These are phyloP conservation scores for Callorhinus ursinus DNA, from an alignment of 2,113 vertebrate species.

Conservation along the genomic window DNA sequence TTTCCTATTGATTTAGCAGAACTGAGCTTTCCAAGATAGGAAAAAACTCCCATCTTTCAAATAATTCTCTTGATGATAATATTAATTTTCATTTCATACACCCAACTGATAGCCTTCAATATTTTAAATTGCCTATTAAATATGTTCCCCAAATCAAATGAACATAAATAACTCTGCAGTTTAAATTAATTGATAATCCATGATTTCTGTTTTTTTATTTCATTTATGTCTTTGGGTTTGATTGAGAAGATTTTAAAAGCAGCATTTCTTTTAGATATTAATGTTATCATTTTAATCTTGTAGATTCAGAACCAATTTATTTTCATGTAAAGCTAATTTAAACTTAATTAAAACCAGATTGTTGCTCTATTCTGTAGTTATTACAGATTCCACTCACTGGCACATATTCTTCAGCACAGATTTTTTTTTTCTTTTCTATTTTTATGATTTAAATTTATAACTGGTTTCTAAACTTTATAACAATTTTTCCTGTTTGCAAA, in stretches of 20 bases:
- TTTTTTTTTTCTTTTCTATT: not conserved
- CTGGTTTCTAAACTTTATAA: not conserved
- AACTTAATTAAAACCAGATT: constrained; percentile 24
- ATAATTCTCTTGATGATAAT: not conserved
- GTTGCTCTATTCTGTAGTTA: not conserved
- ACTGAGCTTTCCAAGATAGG: not conserved
- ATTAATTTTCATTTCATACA: not conserved
- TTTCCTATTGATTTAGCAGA: not conserved
- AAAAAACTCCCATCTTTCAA: not conserved
- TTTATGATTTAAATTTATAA: constrained; percentile 15
- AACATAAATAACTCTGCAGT: not conserved
- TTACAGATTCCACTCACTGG: not conserved
- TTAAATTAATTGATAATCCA: constrained; percentile 33
- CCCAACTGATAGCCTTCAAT: not conserved
- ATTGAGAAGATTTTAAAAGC: constrained; percentile 16
- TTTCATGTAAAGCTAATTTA: constrained; percentile 38
- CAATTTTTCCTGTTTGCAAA: not conserved
- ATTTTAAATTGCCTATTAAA: constrained; percentile 7
- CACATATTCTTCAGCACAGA: not conserved
- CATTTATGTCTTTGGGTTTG: not conserved
- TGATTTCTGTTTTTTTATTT: constrained; percentile 28
- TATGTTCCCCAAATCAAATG: not conserved
- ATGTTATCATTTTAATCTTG: constrained; percentile 20
- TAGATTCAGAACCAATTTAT: constrained; percentile 26
- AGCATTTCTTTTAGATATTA: not conserved